These are phyloP conservation scores for Pseudanteris insignis DNA, from an alignment of 2,888 invertebrate genomes.

Conservation along the genomic window DNA sequence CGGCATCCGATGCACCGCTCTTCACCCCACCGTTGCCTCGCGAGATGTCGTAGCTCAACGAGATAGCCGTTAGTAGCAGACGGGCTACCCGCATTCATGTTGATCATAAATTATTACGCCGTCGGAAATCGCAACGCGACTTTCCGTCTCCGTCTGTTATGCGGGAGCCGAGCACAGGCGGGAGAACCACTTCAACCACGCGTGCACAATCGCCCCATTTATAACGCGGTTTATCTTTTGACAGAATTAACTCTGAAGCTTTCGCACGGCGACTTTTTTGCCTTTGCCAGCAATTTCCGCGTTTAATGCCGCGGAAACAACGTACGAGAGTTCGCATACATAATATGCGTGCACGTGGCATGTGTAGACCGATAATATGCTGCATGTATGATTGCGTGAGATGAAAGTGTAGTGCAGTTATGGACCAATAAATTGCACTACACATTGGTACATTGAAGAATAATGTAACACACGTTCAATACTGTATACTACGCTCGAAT, in stretches of 20 bases:
- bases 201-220: constrained; percentile 27
- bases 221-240: constrained; percentile 29
- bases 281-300: no score
- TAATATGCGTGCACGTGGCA: no score
- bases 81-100: constrained; percentile 34
- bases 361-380: no score
- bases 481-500: no score
- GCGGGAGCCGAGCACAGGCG: background rate
- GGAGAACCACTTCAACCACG: constrained; percentile 18
- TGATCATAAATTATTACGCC: constrained; percentile 36
- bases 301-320: no score
- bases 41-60: constrained; percentile 33
- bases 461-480: no score
- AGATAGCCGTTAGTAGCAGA: constrained; percentile 37
- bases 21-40: constrained; percentile 15
- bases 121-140: constrained; percentile 28
- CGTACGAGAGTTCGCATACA: no score
- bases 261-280: no score
- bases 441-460: no score
- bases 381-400: no score
- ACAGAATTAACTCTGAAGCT: constrained; percentile 27
- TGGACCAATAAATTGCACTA: no score
- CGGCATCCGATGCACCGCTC: constrained; percentile 30
- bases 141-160: background rate
- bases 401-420: no score